Base-by-base conservation (phyloP, 2,797 vertebrate genomes). In the Amphiprion clarkii region DNA sequence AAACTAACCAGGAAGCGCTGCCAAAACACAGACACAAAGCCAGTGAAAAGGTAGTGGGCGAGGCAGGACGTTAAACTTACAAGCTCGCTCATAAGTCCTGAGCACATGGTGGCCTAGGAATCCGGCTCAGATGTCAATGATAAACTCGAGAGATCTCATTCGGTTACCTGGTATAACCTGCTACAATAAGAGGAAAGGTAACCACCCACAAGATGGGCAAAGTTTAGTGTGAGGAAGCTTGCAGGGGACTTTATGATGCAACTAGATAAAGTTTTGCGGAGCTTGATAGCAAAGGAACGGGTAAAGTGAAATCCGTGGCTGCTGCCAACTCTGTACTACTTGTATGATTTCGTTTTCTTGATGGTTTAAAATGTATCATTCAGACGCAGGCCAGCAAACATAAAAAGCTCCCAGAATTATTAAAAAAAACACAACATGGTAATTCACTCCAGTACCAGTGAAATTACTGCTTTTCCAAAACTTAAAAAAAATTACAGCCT, bases 11-110 rank as follows among this genome's bases (percentile, higher is more conserved):
- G 91, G 84, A 94, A 93, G 84, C 54, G 61, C 84, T 89, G 92
- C 92, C 88, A 92, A 88, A 90, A 90, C 72, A 67, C 78, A 46
- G 68, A 87, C 84, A 92, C 80, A 90, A 89, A 89, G 90, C 79
- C 74, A 85, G 82, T 85, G 84, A 90, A 87, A 92, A 93, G 93
- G 91, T 94, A 90, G 88, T 93, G 93, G 93, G 93, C 21, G 90
- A 95, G 89, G 91, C 91, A 74, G 84, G 75, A 83, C 53, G 82
- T 88, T 85, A 78, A 88, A 88, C 78, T 84, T 81, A 80, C 78
- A 84, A 69, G 76, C 60, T 85, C 46, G 58, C 84, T 82, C 84
- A 86, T 83, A 90, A 86, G 80, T 87, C 67, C 40, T 77, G 66
- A 87, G 86, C n/a, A 67, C 69, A 85, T 66, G 63, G 75, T 69